These are phyloP conservation scores for Pharmacophagus antenor DNA, from an alignment of 2,888 invertebrate genomes.

Conservation along the genomic window DNA sequence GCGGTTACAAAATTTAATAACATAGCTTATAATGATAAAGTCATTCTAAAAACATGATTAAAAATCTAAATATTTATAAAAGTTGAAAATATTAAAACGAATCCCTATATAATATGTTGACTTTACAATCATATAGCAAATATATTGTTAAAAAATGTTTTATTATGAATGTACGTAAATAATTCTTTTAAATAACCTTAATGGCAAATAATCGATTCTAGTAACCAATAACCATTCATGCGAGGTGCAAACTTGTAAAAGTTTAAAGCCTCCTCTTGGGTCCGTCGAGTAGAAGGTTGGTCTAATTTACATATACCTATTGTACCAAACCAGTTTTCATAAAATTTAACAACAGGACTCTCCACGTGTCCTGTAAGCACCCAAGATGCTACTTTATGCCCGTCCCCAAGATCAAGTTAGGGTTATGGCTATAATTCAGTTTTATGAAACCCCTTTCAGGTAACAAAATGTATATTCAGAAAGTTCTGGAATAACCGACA, in stretches of 20 bases:
- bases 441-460: slow-evolving; percentile 78
- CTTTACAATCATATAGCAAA: too few relatives aligned
- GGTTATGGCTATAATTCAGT: slow-evolving; percentile 77
- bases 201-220: slow-evolving; percentile 16
- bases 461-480: slow-evolving; percentile 70
- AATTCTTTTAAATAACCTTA: not conserved
- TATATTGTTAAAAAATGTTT: too few relatives aligned
- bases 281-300: slow-evolving; percentile 45
- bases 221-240: slow-evolving; percentile 12
- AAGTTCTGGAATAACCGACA: slow-evolving; percentile 67
- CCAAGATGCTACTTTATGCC: slow-evolving; percentile 75
- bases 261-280: slow-evolving; percentile 29
- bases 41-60: too few relatives aligned
- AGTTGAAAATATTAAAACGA: too few relatives aligned
- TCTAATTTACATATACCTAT: slow-evolving; percentile 72
- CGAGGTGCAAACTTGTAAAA: slow-evolving; percentile 28
- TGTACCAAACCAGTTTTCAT: slow-evolving; percentile 68
- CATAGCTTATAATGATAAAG: too few relatives aligned
- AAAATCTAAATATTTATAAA: too few relatives aligned
- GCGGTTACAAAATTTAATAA: too few relatives aligned
- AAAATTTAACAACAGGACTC: slow-evolving; percentile 73
- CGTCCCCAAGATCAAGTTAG: slow-evolving; percentile 71
- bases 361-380: slow-evolving; percentile 69
- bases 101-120: too few relatives aligned
- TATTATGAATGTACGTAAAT: not conserved